Base-by-base conservation (phyloP, 1,140 invertebrate species). In the Temnothorax curvispinosus region DNA sequence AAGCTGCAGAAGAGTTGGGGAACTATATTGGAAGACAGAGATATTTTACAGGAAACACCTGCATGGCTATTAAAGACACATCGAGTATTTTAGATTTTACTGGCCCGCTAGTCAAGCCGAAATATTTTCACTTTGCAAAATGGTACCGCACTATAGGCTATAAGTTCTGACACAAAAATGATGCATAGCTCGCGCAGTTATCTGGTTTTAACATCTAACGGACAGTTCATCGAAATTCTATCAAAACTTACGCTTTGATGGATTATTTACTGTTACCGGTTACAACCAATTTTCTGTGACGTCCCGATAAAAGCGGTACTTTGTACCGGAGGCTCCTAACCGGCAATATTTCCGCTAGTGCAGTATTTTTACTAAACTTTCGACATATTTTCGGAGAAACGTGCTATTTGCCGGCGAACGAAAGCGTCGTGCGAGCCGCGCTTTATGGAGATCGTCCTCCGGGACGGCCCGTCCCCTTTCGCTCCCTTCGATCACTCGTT, bases 151-250 rank as follows among this genome's bases (percentile, higher is more conserved):
- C 47, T 69, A 15, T 54, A 27, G n/a, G 18, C 7, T 35, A 44
- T n/a, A 58, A 50, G 11, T 82, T 58, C 44, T 74, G 18, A 62
- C 35, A 50, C n/a, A 78, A 78, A 58, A 81, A 52, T 81, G 32
- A 67, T 27, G 1, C 47, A 47, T 27, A 69, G n/a, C 47, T 38
- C 9, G 5, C 6, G 15, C 54, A 32, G 18, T 9, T 72, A 74
- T 58, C 32, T 27, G n/a, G 21, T 74, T 74, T 72, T 44, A 71
- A 3, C 15, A 8, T 35, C 15, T 58, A 56, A 32, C 21, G 0
- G n/a, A 41, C 50, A 32, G 4, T 81, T 56, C 35, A 54, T 54
- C 8, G 35, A 80, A 67, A 47, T 67, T 80, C 64, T 60, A 75
- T 60, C 35, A 35, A 82, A 74, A 82, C 54, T 75, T 75, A 50